Conservation (phyloP, 2,888 invertebrate species). For the Luperina nickerlii region DNA sequence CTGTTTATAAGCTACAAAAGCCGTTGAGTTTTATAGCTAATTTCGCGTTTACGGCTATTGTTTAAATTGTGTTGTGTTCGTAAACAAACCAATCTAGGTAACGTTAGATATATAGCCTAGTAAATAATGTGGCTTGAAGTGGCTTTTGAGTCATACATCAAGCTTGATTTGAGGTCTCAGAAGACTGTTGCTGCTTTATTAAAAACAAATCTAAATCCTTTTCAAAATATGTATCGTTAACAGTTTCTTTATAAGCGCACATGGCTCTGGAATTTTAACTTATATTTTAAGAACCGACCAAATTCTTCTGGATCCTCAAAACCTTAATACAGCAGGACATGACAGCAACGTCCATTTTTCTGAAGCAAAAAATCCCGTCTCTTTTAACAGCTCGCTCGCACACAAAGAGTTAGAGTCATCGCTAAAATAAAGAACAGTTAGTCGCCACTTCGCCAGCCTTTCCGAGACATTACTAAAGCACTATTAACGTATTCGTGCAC, state of each 20-base stretch:
- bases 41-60: slow-evolving; percentile 48
- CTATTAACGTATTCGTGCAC: slow-evolving; percentile 59
- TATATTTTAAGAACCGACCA: background rate
- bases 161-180: background rate
- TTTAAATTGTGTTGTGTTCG: slow-evolving; percentile 33
- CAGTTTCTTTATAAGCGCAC: background rate
- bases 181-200: background rate
- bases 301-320: background rate
- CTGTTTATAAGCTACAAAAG: slow-evolving; percentile 35
- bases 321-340: slow-evolving; percentile 18
- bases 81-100: slow-evolving; percentile 28
- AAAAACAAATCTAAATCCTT: background rate
- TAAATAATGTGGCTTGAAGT: background rate
- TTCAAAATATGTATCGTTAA: background rate
- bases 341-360: slow-evolving; percentile 9
- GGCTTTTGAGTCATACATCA: background rate
- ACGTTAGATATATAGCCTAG: background rate
- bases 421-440: slow-evolving; percentile 61
- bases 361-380: slow-evolving; percentile 16
- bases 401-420: slow-evolving; percentile 49
- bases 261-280: background rate
- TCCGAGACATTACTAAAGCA: slow-evolving; percentile 50
- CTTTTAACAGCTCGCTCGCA: slow-evolving; percentile 10
- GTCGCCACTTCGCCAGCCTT: slow-evolving; percentile 31
- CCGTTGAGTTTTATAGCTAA: slow-evolving; percentile 52